Evolutionary conservation across 2,888 invertebrate species (phyloP), one percentile per base, ranked within the genome.

Genomic region (Asteroscopus sphinx): DNA sequence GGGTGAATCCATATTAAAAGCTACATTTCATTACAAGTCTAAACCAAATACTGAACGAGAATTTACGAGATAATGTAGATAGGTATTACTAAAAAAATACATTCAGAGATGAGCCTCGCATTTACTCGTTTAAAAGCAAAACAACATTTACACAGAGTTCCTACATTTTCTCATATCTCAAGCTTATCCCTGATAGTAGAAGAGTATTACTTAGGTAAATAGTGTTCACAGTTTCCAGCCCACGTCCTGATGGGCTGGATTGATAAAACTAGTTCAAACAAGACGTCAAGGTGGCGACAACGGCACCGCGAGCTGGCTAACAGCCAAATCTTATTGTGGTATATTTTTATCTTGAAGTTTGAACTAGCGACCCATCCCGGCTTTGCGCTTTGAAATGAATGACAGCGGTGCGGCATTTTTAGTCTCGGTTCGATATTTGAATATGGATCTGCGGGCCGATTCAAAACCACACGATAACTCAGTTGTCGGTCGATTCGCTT

Each of bases 221-320:
- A 60, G 47, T 52, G 44, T 61, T 67, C 41, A 51, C 58, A 68
- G 64, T 61, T 64, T 46, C 53, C 54, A 60, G 59, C 37, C 54
- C 15, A 49, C 46, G 49, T 47, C 54, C 53, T 61, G 79, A 78
- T 79, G 76, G 46, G 69, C 75, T 77, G 74, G 55, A 71, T 76
- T 65, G 79, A 77, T 81, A 81, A 80, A 73, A 77, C 67, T 67
- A 74, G 69, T 74, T 73, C 68, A 69, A 67, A 68, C 73, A 68
- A 72, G 61, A 65, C 61, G 52, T 71, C 65, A 67, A 68, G 61
- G 68, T 65, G 57, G 47, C 59, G 51, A 56, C 63, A 42, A 69
- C 64, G 54, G 53, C 52, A 49, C 16, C 40, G 44, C 53, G 39
- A 36, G 47, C 62, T 73, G 77, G 73, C 73, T 62, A 5, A 13